Percentiles rank a stretch among this genome's conserved stretches.
Evolutionary conservation across 2,113 vertebrate genomes (phyloP).

Genomic region (Leptobrachium leishanense): DNA sequence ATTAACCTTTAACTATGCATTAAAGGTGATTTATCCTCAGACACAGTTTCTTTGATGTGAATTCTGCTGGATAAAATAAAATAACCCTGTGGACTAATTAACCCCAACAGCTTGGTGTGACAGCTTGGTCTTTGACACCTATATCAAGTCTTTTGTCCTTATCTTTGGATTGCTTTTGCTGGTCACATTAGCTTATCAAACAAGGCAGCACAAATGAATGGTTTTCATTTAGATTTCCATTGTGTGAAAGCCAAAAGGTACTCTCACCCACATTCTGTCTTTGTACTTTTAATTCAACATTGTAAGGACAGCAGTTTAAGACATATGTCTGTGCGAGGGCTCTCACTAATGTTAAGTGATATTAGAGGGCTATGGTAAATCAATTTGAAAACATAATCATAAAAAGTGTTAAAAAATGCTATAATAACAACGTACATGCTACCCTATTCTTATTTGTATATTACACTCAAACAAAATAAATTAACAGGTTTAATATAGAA

Average conservation of each 20-base stretch:
- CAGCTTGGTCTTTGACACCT: conserved; percentile 20
- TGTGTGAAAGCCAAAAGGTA: neutral
- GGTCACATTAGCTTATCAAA: conserved; percentile 17
- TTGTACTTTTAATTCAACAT: too few relatives aligned
- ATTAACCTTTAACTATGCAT: conserved; percentile 5
- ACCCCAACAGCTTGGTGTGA: conserved; percentile 5
- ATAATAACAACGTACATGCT: too few relatives aligned
- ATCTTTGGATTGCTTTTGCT: neutral
- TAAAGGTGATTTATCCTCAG: conserved; percentile 9
- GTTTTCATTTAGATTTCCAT: conserved; percentile 32
- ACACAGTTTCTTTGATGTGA: neutral
- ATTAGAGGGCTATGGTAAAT: too few relatives aligned
- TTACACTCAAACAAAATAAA: too few relatives aligned
- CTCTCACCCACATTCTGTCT: neutral
- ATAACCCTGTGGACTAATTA: conserved; percentile 10
- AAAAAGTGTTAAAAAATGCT: too few relatives aligned
- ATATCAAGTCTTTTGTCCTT: conserved; percentile 5
- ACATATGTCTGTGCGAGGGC: too few relatives aligned
- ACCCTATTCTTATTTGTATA: too few relatives aligned
- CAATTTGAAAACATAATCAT: too few relatives aligned
- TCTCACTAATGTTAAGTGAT: too few relatives aligned
- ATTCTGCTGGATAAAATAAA: neutral
- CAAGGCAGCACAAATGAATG: conserved; percentile 21
- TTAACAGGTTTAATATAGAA: too few relatives aligned
- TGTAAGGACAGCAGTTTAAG: too few relatives aligned